These are phyloP conservation scores for Drosophila histrio DNA, from an alignment of 2,888 invertebrate genomes.

Conservation along the genomic window DNA sequence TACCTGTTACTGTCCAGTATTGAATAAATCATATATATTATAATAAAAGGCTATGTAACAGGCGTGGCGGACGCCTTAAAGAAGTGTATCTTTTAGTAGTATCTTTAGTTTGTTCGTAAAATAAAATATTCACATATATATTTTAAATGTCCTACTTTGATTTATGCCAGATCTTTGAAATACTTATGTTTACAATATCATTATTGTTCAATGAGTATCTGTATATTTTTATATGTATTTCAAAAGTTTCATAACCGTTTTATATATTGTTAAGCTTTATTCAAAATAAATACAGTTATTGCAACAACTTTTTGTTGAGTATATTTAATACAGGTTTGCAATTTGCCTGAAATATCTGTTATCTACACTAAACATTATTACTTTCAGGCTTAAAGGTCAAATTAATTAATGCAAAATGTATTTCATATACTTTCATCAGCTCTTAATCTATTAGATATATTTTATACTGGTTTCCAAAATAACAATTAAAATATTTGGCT, in stretches of 20 bases:
- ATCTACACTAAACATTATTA: too few species aligned
- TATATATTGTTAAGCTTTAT: neutral
- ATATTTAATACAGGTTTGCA: neutral
- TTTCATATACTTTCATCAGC: neutral
- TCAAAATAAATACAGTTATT: neutral
- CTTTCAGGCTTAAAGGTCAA: neutral
- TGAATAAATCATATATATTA: neutral
- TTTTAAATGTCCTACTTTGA: too few species aligned
- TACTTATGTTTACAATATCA: neutral
- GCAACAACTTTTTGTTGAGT: neutral
- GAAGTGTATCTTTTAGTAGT: too few species aligned
- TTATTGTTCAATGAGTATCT: too few species aligned
- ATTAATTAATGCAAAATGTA: neutral
- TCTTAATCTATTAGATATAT: too few species aligned
- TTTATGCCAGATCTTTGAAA: neutral
- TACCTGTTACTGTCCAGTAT: neutral
- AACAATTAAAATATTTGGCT: too few species aligned
- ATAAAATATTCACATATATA: too few species aligned
- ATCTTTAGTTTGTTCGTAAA: too few species aligned
- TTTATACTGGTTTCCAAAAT: neutral
- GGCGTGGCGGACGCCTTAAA: too few species aligned
- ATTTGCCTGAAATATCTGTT: neutral
- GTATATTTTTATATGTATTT: too few species aligned
- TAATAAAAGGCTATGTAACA: too few species aligned
- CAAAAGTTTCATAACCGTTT: too few species aligned